phyloP scores from a whole-genome alignment of 2,797 vertebrate genomes.

The Siniperca undulata region DNA sequence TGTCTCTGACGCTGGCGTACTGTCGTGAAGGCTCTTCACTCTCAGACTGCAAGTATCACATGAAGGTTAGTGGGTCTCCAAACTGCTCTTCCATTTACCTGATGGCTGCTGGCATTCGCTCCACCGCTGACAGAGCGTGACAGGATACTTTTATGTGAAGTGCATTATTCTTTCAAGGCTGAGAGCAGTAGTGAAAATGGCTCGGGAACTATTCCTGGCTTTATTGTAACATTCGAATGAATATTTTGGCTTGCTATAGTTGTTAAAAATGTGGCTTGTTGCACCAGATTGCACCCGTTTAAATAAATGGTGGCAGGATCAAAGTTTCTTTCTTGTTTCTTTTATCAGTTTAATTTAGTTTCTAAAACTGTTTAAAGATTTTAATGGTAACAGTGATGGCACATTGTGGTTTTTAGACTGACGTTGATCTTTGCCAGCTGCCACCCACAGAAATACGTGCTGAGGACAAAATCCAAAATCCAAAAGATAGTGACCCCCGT shows the following conservation, averaged over 20 bases:
- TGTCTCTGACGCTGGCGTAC: slow-evolving; percentile 1
- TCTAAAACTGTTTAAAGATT: background rate
- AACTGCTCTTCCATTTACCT: slow-evolving; percentile 38
- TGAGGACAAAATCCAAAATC: background rate
- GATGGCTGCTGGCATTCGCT: slow-evolving; percentile 33
- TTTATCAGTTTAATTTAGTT: background rate
- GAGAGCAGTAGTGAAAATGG: background rate
- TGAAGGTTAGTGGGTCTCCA: slow-evolving; percentile 30
- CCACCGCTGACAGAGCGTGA: slow-evolving; percentile 20
- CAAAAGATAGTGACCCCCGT: background rate
- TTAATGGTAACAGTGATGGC: background rate
- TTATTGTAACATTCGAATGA: background rate
- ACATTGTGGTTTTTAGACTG: background rate
- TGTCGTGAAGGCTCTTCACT: slow-evolving; percentile 32
- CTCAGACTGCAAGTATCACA: slow-evolving; percentile 17
- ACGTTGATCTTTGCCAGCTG: background rate
- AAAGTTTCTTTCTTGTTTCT: background rate
- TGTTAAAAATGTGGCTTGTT: background rate
- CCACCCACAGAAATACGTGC: too few relatives aligned
- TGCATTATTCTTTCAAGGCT: slow-evolving; percentile 32
- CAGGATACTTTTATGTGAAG: slow-evolving; percentile 2
- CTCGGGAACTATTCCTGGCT: slow-evolving; percentile 1
- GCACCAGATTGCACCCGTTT: background rate
- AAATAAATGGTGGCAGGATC: background rate
- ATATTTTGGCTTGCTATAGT: background rate